Base-by-base conservation (phyloP, 2,113 vertebrate genomes). In the Hydrochoerus hydrochaeris region DNA sequence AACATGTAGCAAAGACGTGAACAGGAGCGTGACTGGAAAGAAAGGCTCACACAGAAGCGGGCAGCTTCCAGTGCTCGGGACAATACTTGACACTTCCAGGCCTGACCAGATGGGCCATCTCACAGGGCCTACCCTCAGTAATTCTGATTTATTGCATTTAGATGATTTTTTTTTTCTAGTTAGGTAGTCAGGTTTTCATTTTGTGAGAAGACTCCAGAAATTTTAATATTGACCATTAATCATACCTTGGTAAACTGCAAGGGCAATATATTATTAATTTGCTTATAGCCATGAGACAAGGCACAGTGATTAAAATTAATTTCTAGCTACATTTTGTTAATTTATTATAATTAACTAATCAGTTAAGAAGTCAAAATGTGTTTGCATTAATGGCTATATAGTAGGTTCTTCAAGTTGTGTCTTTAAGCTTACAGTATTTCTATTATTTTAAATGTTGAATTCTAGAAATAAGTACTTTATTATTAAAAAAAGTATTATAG, bases 1-100 rank as follows among this genome's bases (percentile, higher is more conserved):
- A 99, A 98, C 98, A 98, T 99, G 99, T 98, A 99, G 98, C 98
- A 99, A 90, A 98, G 98, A 98, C 97, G 0, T 98, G 98, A 98
- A 98, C 96, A 98, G 85, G 96, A 98, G 98, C 97, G 95, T 99
- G 99, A 99, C 98, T 98, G 93, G 98, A 98, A 98, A 98, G 98
- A 96, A 98, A 7, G 58, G 88, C 98, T 97, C 97, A 98, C 98
- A 98, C 98, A 98, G 98, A 97, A 97, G 93, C 94, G 88, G 85
- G 92, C 96, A 96, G 98, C 97, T 97, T 94, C 62, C 92, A 90
- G 96, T 6, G 92, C 35, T 65, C 30, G 97, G 96, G 97, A 98
- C 98, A 98, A 88, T 97, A 88, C 92, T 80, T 97, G 20, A 11
- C 89, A n/a, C 93, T 94, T 94, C 44, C n/a, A 41, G 62, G 13